Evolutionary conservation across 2,797 vertebrate species (phyloP).

Genomic region (Echiichthys vipera): DNA sequence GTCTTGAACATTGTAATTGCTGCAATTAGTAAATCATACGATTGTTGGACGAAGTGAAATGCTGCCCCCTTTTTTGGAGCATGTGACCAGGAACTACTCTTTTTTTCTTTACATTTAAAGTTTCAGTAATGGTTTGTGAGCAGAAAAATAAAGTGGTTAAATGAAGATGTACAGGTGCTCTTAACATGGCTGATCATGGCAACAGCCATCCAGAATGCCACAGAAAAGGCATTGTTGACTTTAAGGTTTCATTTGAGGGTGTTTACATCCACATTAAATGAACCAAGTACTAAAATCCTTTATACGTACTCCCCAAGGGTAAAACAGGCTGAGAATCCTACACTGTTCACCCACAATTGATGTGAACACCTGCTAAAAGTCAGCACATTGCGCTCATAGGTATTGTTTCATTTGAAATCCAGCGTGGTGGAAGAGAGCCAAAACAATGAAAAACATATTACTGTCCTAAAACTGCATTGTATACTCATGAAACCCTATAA

Average conservation of each 20-base stretch:
- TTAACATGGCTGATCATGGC: not conserved
- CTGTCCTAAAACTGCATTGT: not conserved
- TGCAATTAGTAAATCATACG: too few species aligned
- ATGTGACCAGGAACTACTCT: too few species aligned
- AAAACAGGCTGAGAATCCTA: constrained; percentile 2
- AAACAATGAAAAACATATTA: constrained; percentile 6
- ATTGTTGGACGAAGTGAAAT: too few species aligned
- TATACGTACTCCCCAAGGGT: constrained; percentile 14
- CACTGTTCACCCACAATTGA: constrained; percentile 10
- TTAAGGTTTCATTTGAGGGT: constrained; percentile 34
- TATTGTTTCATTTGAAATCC: constrained; percentile 21
- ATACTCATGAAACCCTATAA: not conserved
- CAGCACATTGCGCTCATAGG: constrained; percentile 30
- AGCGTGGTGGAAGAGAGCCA: not conserved
- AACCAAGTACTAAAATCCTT: constrained; percentile 16
- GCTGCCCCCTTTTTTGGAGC: too few species aligned
- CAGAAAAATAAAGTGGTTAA: not conserved
- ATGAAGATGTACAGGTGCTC: not conserved
- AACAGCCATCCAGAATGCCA: not conserved
- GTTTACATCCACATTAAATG: constrained; percentile 32
- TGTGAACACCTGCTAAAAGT: constrained; percentile 37
- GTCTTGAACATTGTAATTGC: too few species aligned
- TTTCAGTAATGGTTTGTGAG: not conserved
- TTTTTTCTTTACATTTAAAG: too few species aligned
- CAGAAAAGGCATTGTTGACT: constrained; percentile 25